phyloP scores from a whole-genome alignment of 1,140 invertebrate genomes.

The Cyclina sinensis region DNA sequence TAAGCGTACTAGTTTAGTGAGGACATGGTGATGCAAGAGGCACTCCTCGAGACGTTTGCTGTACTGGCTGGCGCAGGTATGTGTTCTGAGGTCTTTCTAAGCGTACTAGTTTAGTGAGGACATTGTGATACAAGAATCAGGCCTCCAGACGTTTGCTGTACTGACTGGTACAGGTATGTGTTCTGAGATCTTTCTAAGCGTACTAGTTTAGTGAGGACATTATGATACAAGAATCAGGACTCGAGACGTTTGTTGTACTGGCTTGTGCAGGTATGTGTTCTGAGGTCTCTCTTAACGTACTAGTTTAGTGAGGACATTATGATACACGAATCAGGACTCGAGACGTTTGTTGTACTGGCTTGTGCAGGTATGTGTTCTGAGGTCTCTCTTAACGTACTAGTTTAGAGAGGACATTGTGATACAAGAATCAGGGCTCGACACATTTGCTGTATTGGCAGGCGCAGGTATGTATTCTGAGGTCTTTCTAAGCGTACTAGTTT shows the following conservation, averaged over 20 bases:
- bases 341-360: too few species aligned
- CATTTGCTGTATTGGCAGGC: slow-evolving; percentile 77
- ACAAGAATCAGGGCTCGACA: slow-evolving; percentile 76
- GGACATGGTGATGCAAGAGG: not conserved
- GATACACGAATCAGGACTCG: too few species aligned
- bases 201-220: not conserved
- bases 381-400: too few species aligned
- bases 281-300: too few species aligned
- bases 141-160: slow-evolving; percentile 43
- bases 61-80: not conserved
- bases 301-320: too few species aligned
- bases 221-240: not conserved
- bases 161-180: not conserved
- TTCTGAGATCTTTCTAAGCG: too few species aligned
- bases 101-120: slow-evolving; percentile 38
- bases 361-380: too few species aligned
- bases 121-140: not conserved
- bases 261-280: not conserved
- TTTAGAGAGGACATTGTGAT: slow-evolving; percentile 71
- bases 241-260: not conserved
- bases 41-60: slow-evolving; percentile 31
- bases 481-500: slow-evolving; percentile 2
- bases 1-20: not conserved
- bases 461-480: slow-evolving; percentile 74
- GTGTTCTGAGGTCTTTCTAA: slow-evolving; percentile 72